Percentiles rank a stretch among this genome's conserved stretches.
phyloP scores from a whole-genome alignment of 2,113 vertebrate species.

The Anoplopoma fimbria region DNA sequence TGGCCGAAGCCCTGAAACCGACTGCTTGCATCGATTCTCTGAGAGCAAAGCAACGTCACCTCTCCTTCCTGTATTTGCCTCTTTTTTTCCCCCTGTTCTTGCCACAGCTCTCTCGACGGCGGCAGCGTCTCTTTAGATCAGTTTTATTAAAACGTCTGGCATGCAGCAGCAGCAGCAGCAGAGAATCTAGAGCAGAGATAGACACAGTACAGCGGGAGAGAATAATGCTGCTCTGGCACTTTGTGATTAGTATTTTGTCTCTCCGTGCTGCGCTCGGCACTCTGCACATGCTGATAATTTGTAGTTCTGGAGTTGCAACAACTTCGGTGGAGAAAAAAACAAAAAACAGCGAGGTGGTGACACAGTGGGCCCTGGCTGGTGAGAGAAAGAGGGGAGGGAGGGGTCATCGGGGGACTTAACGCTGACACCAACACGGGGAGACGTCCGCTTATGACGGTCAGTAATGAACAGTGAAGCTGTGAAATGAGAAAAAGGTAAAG shows the following conservation, averaged over 20 bases:
- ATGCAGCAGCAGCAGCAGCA: slow-evolving; percentile 32
- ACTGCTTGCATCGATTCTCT: slow-evolving; percentile 29
- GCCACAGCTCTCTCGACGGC: slow-evolving; percentile 3
- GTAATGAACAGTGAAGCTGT: slow-evolving; percentile 69
- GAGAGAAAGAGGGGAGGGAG: background rate
- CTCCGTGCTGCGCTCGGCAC: slow-evolving; percentile 30
- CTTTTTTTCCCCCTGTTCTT: background rate
- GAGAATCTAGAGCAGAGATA: slow-evolving; percentile 51
- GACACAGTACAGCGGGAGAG: slow-evolving; percentile 16
- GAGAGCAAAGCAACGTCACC: slow-evolving; percentile 2
- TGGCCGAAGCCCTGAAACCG: slow-evolving; percentile 28
- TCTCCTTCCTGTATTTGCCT: background rate
- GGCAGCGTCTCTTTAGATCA: slow-evolving; percentile 9
- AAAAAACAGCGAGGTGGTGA: slow-evolving; percentile 17
- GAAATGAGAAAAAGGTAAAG: slow-evolving; percentile 64
- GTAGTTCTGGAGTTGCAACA: slow-evolving; percentile 53
- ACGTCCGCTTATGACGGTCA: slow-evolving; percentile 33
- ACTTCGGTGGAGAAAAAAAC: slow-evolving; percentile 8
- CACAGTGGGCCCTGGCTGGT: background rate
- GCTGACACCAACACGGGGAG: slow-evolving; percentile 37
- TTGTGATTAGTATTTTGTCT: slow-evolving; percentile 47
- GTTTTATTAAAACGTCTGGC: slow-evolving; percentile 39
- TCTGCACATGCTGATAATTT: slow-evolving; percentile 55
- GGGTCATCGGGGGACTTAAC: slow-evolving; percentile 29
- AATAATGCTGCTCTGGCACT: slow-evolving; percentile 64